Evolutionary conservation across 2,888 invertebrate species (phyloP).

Genomic region (Orthosia gracilis): DNA sequence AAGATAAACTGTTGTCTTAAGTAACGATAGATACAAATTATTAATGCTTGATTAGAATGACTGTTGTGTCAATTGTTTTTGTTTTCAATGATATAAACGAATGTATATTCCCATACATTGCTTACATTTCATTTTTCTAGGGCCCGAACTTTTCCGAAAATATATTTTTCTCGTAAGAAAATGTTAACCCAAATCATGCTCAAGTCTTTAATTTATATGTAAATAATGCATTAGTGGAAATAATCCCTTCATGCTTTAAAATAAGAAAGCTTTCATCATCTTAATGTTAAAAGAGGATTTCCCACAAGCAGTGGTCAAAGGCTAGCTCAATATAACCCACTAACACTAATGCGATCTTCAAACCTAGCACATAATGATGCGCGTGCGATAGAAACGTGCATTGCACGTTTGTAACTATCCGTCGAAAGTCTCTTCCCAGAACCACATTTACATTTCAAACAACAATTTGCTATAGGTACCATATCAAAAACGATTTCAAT

Average conservation of each 20-base stretch:
- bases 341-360: constrained; percentile 51
- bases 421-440: constrained; percentile 14
- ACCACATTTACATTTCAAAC: constrained; percentile 13
- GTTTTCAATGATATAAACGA: not conserved
- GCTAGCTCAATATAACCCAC: constrained; percentile 40
- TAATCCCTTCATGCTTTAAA: not conserved
- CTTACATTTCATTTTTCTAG: not conserved
- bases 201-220: not conserved
- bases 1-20: not conserved
- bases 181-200: not conserved
- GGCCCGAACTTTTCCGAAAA: not conserved
- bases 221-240: not conserved
- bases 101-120: too few species aligned
- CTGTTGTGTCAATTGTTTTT: not conserved
- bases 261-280: not conserved
- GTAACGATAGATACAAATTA: too few species aligned
- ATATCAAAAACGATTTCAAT: constrained; percentile 16
- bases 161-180: not conserved
- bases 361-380: constrained; percentile 23
- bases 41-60: not conserved
- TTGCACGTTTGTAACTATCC: not conserved
- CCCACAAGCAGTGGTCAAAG: constrained; percentile 30
- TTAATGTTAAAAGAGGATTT: constrained; percentile 22
- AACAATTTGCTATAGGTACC: constrained; percentile 3
- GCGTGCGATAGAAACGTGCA: constrained; percentile 3